Base-by-base conservation (phyloP, 1,140 invertebrate species). In the Lysiphlebus fabarum region DNA sequence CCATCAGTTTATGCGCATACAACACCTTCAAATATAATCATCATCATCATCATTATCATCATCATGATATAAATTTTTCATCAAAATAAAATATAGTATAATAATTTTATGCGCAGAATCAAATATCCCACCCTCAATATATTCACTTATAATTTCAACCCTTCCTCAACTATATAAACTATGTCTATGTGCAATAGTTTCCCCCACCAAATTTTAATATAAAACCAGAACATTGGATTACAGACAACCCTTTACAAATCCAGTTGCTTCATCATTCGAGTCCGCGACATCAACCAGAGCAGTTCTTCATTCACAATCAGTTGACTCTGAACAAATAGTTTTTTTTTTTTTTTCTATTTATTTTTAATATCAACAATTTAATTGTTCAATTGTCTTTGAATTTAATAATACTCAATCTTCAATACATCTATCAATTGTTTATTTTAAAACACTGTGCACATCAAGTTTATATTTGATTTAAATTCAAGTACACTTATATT, bases 201-300 rank as follows among this genome's bases (percentile, higher is more conserved):
- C 38, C 45, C 48, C 37, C n/a, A 55, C 54, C 53, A 49, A 43
- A 56, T 4, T n/a, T n/a, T n/a, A n/a, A 12, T 17, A 54, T 9
- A 33, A 53, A 53, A 65, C 58, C 67, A 54, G 33, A 53, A 66
- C 17, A 26, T 4, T 26, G 17, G 17, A 26, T 26, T 26, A 26
- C 17, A 26, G 17, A 26, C 67, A 69, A 70, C 64, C 63, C 67
- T 69, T 65, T 60, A 42, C 60, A 65, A 56, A 67, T 71, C 62
- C 69, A 69, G 62, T 62, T 58, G 64, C 55, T 49, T 45, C 44
- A 69, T 75, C 73, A 77, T 75, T 77, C 71, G 69, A 67, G 67
- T 70, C 63, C 67, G 67, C 66, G 71, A 71, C 65, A 65, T 59
- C 63, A 65, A 67, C 54, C 60, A 45, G 62, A 58, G 48, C 45